These are phyloP conservation scores for Piezodorus guildinii DNA, from an alignment of 1,140 invertebrate species.

Conservation along the genomic window DNA sequence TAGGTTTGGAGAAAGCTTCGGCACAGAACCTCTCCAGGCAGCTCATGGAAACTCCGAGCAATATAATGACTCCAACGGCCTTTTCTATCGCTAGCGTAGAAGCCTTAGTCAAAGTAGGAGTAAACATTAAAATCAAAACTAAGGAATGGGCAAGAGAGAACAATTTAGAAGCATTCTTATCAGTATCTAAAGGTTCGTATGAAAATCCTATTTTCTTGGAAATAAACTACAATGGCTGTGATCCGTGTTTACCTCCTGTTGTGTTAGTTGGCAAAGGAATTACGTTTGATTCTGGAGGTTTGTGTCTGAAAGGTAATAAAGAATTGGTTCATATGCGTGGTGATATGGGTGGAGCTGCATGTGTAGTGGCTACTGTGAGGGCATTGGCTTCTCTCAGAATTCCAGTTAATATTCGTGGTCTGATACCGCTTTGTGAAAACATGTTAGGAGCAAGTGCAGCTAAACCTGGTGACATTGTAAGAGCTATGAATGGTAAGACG, in stretches of 20 bases:
- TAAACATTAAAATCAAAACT: conserved; percentile 35
- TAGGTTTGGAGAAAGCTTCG: conserved; percentile 42
- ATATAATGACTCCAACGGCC: conserved; percentile 48
- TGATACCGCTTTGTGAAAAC: conserved; percentile 50
- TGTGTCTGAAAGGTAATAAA: conserved; percentile 45
- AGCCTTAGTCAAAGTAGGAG: conserved; percentile 35
- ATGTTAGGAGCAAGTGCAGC: conserved; percentile 47
- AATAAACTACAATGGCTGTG: conserved; percentile 32
- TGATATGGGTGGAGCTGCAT: conserved; percentile 56
- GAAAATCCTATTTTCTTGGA: conserved; percentile 45
- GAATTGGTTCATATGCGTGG: conserved; percentile 49
- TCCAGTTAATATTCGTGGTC: conserved; percentile 43
- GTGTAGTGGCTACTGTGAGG: conserved; percentile 41
- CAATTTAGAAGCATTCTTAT: conserved; percentile 50
- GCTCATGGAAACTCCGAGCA: conserved; percentile 50
- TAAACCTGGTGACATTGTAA: conserved; percentile 52
- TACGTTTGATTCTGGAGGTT: conserved; percentile 54
- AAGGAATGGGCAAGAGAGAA: conserved; percentile 42
- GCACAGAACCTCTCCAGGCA: conserved; percentile 48
- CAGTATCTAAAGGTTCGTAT: conserved; percentile 46
- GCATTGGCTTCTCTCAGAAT: conserved; percentile 41
- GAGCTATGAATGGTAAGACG: conserved; percentile 50
- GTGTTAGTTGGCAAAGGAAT: conserved; percentile 44
- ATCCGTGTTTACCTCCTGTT: conserved; percentile 36
- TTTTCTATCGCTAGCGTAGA: conserved; percentile 42